Conservation (phyloP, 2,888 invertebrate genomes). For the Thalpophila matura region DNA sequence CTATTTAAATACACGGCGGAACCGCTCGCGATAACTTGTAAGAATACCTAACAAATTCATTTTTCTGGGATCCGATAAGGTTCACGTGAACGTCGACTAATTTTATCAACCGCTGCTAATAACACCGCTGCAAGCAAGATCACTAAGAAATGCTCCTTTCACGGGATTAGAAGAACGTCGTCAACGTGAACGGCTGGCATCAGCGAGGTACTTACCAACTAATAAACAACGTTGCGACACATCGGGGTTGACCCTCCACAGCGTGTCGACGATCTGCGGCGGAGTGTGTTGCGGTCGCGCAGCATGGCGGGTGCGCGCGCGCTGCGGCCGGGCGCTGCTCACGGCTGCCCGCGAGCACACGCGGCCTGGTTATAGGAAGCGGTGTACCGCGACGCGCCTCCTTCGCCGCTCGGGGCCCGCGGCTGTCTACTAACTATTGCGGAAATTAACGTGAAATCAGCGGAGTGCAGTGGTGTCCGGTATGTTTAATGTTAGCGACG, state of each 20-base stretch:
- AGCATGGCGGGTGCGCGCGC: constrained; percentile 10
- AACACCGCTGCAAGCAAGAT: constrained; percentile 18
- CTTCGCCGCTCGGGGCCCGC: background rate
- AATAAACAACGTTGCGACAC: constrained; percentile 9
- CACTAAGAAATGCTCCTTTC: constrained; percentile 12
- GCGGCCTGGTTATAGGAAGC: constrained; percentile 32
- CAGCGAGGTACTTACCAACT: constrained; percentile 28
- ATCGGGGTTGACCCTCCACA: constrained; percentile 6
- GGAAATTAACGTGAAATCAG: constrained; percentile 15
- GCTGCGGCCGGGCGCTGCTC: constrained; percentile 2
- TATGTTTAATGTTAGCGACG: constrained; percentile 9
- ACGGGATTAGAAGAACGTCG: background rate
- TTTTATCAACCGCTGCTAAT: background rate
- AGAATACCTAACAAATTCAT: constrained; percentile 1
- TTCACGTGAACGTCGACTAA: constrained; percentile 4
- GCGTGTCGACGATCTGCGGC: background rate
- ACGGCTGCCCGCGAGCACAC: constrained; percentile 17
- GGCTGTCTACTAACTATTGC: background rate
- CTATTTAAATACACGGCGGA: background rate
- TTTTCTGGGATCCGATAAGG: constrained; percentile 13
- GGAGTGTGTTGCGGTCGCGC: background rate
- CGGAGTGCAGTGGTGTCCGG: constrained; percentile 1
- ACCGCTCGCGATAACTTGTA: constrained; percentile 11
- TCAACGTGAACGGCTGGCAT: background rate
- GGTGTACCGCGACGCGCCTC: background rate